Evolutionary conservation across 2,888 invertebrate genomes (phyloP).

Genomic region (Syrphus vitripennis): DNA sequence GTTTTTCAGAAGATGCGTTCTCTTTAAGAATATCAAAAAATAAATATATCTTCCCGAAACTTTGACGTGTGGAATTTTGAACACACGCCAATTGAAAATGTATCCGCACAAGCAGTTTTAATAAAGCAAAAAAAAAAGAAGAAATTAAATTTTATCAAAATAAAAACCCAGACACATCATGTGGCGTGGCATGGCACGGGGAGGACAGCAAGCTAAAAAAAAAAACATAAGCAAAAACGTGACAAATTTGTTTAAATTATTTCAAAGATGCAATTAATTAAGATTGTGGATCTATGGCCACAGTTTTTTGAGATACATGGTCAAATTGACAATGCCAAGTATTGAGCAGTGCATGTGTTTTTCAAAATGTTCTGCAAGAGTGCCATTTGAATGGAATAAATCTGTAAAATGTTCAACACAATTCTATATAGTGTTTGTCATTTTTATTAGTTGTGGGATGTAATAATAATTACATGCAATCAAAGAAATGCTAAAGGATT

Average conservation of each 20-base stretch:
- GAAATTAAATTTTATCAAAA: background rate
- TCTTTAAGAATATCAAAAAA: slow-evolving; percentile 10
- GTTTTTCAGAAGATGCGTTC: slow-evolving; percentile 8
- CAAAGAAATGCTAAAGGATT: background rate
- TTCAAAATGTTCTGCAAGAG: slow-evolving; percentile 31
- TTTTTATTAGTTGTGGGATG: slow-evolving; percentile 10
- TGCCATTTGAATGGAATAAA: slow-evolving; percentile 9
- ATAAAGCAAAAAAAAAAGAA: slow-evolving; percentile 31
- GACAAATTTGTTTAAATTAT: slow-evolving; percentile 55
- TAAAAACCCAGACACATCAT: background rate
- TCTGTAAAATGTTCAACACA: slow-evolving; percentile 21
- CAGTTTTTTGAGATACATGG: slow-evolving; percentile 32
- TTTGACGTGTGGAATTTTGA: slow-evolving; percentile 60
- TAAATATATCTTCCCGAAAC: background rate
- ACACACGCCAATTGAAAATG: slow-evolving; percentile 49
- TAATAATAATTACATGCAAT: background rate
- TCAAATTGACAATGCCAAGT: slow-evolving; percentile 57
- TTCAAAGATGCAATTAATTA: slow-evolving; percentile 63
- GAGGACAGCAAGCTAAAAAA: background rate
- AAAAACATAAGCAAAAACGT: slow-evolving; percentile 24
- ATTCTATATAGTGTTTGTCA: slow-evolving; percentile 8
- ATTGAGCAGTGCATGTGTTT: slow-evolving; percentile 51
- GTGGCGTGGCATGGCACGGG: background rate
- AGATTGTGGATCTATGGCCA: background rate
- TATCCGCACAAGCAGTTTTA: slow-evolving; percentile 53